Conservation (phyloP, 2,888 invertebrate species). For the Alloscopus bannaensis region DNA sequence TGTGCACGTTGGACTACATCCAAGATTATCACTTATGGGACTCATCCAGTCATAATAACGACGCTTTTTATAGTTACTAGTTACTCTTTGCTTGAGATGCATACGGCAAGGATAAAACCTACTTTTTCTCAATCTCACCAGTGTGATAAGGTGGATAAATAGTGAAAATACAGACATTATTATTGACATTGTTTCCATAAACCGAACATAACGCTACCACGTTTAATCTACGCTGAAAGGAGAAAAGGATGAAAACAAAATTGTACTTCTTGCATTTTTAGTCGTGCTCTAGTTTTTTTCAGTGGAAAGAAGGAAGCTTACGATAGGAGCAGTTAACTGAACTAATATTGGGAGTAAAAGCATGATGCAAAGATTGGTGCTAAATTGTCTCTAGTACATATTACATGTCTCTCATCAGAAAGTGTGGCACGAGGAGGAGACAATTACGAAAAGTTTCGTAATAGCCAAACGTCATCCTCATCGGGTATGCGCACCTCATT, state of each 20-base stretch:
- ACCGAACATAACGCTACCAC: constrained; percentile 27
- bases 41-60: constrained; percentile 65
- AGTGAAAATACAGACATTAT: constrained; percentile 52
- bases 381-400: too few species aligned
- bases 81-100: constrained; percentile 25
- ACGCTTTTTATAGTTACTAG: constrained; percentile 54
- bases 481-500: too few species aligned
- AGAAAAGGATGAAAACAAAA: constrained; percentile 9
- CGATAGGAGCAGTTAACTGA: too few species aligned
- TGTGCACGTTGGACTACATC: constrained; percentile 61
- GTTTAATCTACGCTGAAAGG: constrained; percentile 22
- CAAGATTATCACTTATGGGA: constrained; percentile 66
- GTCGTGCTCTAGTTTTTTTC: constrained; percentile 9
- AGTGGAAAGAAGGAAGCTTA: too few species aligned
- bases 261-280: constrained; percentile 16
- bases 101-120: constrained; percentile 1
- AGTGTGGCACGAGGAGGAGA: too few species aligned
- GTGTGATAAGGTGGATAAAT: constrained; percentile 32
- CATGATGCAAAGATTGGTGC: too few species aligned
- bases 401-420: too few species aligned
- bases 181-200: constrained; percentile 55
- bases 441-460: too few species aligned
- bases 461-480: too few species aligned
- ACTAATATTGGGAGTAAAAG: too few species aligned
- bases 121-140: constrained; percentile 11